phyloP scores from a whole-genome alignment of 2,888 invertebrate genomes.

The Fragum whitleyi region DNA sequence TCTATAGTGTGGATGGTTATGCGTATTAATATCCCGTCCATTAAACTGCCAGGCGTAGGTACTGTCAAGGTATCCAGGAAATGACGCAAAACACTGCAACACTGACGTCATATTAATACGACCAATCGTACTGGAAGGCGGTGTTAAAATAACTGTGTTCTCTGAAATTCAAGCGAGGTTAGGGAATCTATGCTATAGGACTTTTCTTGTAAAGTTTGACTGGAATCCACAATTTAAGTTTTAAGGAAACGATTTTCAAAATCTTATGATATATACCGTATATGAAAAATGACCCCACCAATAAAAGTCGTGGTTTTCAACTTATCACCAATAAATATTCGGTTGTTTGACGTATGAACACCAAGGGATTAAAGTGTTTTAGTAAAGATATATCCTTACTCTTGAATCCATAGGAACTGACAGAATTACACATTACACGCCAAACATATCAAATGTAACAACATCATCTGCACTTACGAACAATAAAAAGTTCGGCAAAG shows the following conservation, averaged over 20 bases:
- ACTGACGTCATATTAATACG: conserved; percentile 78
- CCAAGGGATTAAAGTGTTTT: too few relatives aligned
- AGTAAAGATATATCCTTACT: too few relatives aligned
- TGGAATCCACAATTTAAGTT: too few relatives aligned
- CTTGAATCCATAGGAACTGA: too few relatives aligned
- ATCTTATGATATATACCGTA: too few relatives aligned
- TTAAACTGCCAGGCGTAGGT: conserved; percentile 81
- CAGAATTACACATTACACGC: too few relatives aligned
- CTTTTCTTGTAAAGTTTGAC: not conserved
- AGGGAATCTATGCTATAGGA: not conserved
- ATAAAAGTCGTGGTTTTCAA: too few relatives aligned
- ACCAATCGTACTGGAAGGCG: conserved; percentile 69
- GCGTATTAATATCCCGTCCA: conserved; percentile 67
- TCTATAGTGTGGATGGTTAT: conserved; percentile 67
- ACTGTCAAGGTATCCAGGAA: conserved; percentile 71
- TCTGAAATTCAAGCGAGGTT: conserved; percentile 51
- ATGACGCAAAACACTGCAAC: conserved; percentile 78
- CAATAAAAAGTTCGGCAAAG: conserved; percentile 72
- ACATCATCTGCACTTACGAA: conserved; percentile 35
- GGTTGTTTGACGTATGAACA: too few relatives aligned
- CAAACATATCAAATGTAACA: too few relatives aligned
- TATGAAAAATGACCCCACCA: too few relatives aligned
- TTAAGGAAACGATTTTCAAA: too few relatives aligned
- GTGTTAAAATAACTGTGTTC: conserved; percentile 65
- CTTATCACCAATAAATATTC: too few relatives aligned